A percentile compares a stretch with the other conserved stretches of the same genome.
Evolutionary conservation across 1,140 invertebrate genomes (phyloP).

Genomic region (Lasaia peninsularis): DNA sequence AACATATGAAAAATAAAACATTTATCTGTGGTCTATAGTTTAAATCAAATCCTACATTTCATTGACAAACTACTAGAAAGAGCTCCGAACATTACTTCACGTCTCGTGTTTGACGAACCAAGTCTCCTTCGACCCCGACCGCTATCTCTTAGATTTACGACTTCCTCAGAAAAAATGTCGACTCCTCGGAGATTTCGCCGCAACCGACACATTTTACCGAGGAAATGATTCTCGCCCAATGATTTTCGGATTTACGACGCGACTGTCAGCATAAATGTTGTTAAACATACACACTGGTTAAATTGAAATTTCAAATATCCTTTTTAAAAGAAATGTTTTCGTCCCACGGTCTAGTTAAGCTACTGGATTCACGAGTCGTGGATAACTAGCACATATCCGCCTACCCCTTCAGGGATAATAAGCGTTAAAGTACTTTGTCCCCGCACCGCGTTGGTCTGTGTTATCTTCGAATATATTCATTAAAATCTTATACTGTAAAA

Average conservation of each 20-base stretch:
- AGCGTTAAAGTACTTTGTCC: too few species aligned
- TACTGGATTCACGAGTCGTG: too few species aligned
- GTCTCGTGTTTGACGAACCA: constrained; percentile 21
- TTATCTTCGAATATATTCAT: too few species aligned
- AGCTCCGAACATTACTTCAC: constrained; percentile 17
- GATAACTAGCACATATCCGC: too few species aligned
- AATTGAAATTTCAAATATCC: not conserved
- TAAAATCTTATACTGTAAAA: too few species aligned
- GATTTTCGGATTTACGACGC: constrained; percentile 36
- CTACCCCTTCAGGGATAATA: too few species aligned
- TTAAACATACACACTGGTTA: not conserved
- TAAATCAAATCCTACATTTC: not conserved
- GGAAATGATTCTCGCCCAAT: constrained; percentile 30
- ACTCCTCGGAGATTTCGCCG: constrained; percentile 29
- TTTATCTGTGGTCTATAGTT: too few species aligned
- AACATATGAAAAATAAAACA: too few species aligned
- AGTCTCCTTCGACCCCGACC: constrained; percentile 20
- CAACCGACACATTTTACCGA: constrained; percentile 33
- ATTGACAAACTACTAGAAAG: constrained; percentile 15
- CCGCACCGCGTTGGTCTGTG: too few species aligned
- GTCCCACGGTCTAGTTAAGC: too few species aligned
- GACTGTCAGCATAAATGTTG: not conserved
- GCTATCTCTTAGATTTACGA: constrained; percentile 33
- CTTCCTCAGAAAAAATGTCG: constrained; percentile 30
- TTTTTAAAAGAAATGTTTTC: not conserved